Evolutionary conservation across 2,888 invertebrate genomes (phyloP), one percentile per base, ranked within the genome.

Genomic region (Epistrophe eligans): DNA sequence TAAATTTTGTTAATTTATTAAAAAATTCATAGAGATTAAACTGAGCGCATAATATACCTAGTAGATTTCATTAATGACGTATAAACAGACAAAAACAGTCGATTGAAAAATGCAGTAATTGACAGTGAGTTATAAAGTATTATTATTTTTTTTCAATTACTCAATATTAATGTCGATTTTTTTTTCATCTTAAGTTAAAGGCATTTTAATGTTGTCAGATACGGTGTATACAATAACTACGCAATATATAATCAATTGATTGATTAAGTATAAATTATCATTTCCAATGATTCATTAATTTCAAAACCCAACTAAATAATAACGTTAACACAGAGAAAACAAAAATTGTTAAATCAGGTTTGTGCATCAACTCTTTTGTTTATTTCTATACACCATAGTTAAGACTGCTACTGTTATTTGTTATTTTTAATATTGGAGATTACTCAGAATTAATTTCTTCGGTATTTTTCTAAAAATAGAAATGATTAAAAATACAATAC

Each of bases 341-440:
- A 64, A 64, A 32, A 15, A 48, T 32, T 66, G 48, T 57, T 38
- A 13, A 71, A 62, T 28, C 67, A 62, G 60, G 83, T 84, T 84
- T 71, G 71, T 58, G 58, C 50, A 43, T 45, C 84, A 70, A 58
- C 79, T 84, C 80, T 80, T 80, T 72, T 11, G 48, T 60, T 55
- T 77, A 19, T 13, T 35, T 28, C 4, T 52, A 24, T 13, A 52
- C 11, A 0, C 10, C 4, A 19, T n/a, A 50, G 28, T 40, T 10
- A 15, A 15, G 9, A n/a, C 6, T 32, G 45, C 5, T 45, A n/a
- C 5, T 66, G 11, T 66, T 48, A n/a, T 45, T 43, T 24, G 0
- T 62, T 13, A 43, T 62, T 62, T 43, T 8, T 43, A 62, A 9
- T 28, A 10, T 45, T 60, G 0, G 13, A 9, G 0, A 62, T 62